These are phyloP conservation scores for Ectobius pallidus DNA, from an alignment of 2,888 invertebrate genomes.

Conservation along the genomic window DNA sequence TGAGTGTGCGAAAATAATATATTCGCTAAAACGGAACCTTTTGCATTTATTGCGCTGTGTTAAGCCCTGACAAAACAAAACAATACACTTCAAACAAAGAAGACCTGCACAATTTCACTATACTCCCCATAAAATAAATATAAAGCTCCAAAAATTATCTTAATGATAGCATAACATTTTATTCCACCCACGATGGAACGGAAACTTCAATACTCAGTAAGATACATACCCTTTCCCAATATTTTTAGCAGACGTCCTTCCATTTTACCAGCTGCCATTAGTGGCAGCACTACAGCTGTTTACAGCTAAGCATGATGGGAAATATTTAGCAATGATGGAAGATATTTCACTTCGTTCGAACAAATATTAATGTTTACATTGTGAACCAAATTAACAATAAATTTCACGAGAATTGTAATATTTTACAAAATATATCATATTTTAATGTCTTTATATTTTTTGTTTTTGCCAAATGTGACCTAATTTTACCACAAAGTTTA, in stretches of 20 bases:
- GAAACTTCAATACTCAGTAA: background rate
- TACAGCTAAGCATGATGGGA: conserved; percentile 40
- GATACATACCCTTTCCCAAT: conserved; percentile 28
- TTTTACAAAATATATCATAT: too few relatives aligned
- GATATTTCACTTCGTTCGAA: conserved; percentile 19
- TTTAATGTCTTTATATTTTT: too few relatives aligned
- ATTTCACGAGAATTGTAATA: too few relatives aligned
- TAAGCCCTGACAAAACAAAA: conserved; percentile 34
- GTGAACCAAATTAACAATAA: too few relatives aligned
- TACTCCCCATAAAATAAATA: too few relatives aligned
- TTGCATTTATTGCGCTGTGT: conserved; percentile 19
- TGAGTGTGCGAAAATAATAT: too few relatives aligned
- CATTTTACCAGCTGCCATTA: conserved; percentile 41
- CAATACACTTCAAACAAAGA: conserved; percentile 34
- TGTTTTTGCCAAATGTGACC: too few relatives aligned
- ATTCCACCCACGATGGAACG: background rate
- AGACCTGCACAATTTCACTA: background rate
- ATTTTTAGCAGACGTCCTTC: conserved; percentile 36
- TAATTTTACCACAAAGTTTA: too few relatives aligned
- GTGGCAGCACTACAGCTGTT: conserved; percentile 44
- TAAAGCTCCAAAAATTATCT: too few relatives aligned
- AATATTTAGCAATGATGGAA: conserved; percentile 30
- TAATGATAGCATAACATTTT: background rate
- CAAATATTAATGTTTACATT: too few relatives aligned
- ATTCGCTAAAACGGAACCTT: background rate